Evolutionary conservation across 2,888 invertebrate species (phyloP).

Genomic region (Dendrolimus houi): DNA sequence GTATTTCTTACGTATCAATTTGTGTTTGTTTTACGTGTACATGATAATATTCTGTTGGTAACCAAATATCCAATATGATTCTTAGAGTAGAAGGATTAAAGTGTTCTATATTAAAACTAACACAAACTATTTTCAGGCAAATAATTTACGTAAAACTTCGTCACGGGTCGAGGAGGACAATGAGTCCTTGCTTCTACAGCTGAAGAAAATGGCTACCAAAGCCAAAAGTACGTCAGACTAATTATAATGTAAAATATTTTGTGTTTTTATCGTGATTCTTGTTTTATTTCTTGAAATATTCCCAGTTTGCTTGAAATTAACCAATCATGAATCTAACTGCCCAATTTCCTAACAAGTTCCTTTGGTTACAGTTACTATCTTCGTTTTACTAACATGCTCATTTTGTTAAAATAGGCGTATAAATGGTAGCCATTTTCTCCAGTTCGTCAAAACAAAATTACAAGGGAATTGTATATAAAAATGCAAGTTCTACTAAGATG

Average conservation of each 20-base stretch:
- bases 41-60: conserved; percentile 3
- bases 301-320: not conserved
- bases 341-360: conserved; percentile 11
- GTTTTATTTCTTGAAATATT: conserved; percentile 9
- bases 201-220: conserved; percentile 96
- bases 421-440: conserved; percentile 75
- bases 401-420: conserved; percentile 42
- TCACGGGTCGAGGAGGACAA: conserved; percentile 97
- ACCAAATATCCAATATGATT: conserved; percentile 3
- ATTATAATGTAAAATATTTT: conserved; percentile 50
- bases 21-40: conserved; percentile 28
- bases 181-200: conserved; percentile 95
- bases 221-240: conserved; percentile 83
- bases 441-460: conserved; percentile 22
- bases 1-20: conserved; percentile 42
- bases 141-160: conserved; percentile 91
- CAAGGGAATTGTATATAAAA: not conserved
- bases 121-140: conserved; percentile 81
- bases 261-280: conserved; percentile 35
- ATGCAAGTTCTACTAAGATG: not conserved
- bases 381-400: conserved; percentile 59
- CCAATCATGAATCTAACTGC: conserved; percentile 16
- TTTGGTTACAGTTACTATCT: conserved; percentile 13
- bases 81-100: not conserved
- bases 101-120: conserved; percentile 42